Percentiles rank a stretch among this genome's conserved stretches.
These are phyloP conservation scores for Drosophila triauraria DNA, from an alignment of 1,140 invertebrate species.

Conservation along the genomic window DNA sequence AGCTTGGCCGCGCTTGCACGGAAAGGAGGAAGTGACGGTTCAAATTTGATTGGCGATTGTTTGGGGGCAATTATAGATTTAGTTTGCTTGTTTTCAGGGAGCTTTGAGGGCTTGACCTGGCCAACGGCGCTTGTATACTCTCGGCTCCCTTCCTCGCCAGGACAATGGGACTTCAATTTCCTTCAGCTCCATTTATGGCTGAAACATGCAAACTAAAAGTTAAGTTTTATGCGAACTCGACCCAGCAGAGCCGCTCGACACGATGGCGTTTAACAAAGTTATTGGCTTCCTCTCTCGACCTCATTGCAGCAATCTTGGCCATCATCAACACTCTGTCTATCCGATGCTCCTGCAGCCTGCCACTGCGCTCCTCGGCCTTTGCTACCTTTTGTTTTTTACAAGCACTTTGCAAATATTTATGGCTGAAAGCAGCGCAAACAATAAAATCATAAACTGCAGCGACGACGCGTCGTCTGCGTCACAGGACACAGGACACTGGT, in stretches of 20 bases:
- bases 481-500: constrained; percentile 36
- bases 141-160: constrained; percentile 5
- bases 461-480: constrained; percentile 50
- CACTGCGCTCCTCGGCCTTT: constrained; percentile 10
- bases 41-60: constrained; percentile 72
- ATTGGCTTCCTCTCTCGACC: constrained; percentile 38
- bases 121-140: constrained; percentile 36
- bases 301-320: constrained; percentile 50
- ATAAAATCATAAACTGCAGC: constrained; percentile 82
- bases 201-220: constrained; percentile 77
- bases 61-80: constrained; percentile 78
- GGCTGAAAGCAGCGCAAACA: constrained; percentile 76
- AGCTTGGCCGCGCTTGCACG: constrained; percentile 54
- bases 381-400: constrained; percentile 79
- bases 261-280: constrained; percentile 72
- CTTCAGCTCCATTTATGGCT: constrained; percentile 73
- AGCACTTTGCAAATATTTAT: constrained; percentile 83
- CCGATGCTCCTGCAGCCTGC: constrained; percentile 1
- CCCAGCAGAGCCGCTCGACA: constrained; percentile 23
- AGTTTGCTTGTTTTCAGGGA: constrained; percentile 51
- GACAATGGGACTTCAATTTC: constrained; percentile 67
- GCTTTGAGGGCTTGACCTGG: constrained; percentile 29
- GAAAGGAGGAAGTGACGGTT: constrained; percentile 45
- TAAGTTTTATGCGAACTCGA: constrained; percentile 63
- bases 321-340: constrained; percentile 63